Evolutionary conservation across 2,888 invertebrate species (phyloP).

Genomic region (Platynereis dumerilii): DNA sequence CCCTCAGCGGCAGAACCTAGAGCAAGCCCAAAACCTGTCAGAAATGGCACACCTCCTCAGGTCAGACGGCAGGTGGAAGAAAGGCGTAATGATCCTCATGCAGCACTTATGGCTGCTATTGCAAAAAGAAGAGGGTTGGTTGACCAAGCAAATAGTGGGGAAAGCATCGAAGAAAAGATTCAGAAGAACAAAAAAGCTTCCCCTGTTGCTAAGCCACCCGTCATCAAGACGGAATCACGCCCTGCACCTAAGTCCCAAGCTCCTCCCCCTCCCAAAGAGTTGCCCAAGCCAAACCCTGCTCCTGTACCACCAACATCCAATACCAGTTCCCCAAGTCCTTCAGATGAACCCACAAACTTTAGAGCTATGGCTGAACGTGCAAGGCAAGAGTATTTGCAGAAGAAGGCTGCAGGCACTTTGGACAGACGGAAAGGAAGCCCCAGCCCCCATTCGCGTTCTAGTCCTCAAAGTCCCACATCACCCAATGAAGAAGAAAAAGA

Average conservation of each 20-base stretch:
- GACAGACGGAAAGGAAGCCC: slow-evolving; percentile 13
- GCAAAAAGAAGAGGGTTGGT: slow-evolving; percentile 51
- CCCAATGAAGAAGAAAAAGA: slow-evolving; percentile 8
- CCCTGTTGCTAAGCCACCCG: neutral
- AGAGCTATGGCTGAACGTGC: slow-evolving; percentile 54
- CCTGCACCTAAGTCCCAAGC: slow-evolving; percentile 13
- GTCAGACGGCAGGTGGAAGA: slow-evolving; percentile 30
- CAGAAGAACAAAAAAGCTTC: slow-evolving; percentile 49
- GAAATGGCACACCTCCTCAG: slow-evolving; percentile 23
- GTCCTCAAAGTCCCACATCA: slow-evolving; percentile 3
- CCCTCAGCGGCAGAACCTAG: neutral
- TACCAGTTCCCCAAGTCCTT: neutral
- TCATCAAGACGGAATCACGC: slow-evolving; percentile 7
- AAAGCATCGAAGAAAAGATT: slow-evolving; percentile 52
- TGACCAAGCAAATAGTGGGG: slow-evolving; percentile 43
- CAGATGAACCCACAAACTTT: slow-evolving; percentile 38
- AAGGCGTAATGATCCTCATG: slow-evolving; percentile 40
- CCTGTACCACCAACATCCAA: neutral
- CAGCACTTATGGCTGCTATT: slow-evolving; percentile 57
- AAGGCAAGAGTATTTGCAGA: slow-evolving; percentile 51
- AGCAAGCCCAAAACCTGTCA: neutral
- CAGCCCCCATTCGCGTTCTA: neutral
- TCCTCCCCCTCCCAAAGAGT: slow-evolving; percentile 8
- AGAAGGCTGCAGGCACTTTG: slow-evolving; percentile 31
- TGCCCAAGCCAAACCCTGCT: slow-evolving; percentile 11